Conservation (phyloP, 2,113 vertebrate species). For the Brachyhypopomus gauderio region DNA sequence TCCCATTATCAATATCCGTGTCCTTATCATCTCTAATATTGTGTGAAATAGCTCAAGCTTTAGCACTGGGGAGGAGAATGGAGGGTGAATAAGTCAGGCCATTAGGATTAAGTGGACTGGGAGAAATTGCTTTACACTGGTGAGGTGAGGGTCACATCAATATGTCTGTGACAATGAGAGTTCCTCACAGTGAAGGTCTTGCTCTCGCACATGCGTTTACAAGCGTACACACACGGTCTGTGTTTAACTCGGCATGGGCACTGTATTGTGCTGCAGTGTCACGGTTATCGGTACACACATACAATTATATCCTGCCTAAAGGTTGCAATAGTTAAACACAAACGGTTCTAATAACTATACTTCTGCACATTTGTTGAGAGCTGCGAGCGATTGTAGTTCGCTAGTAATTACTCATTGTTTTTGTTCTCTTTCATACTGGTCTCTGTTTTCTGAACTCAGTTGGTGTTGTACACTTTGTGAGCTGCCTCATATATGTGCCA, state of each 20-base stretch:
- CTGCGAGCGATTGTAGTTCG: neutral
- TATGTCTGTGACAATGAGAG: conserved; percentile 37
- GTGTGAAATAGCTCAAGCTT: conserved; percentile 60
- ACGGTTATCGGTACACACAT: neutral
- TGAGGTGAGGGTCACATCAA: conserved; percentile 45
- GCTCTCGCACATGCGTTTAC: neutral
- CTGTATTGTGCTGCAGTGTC: conserved; percentile 8
- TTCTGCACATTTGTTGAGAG: neutral
- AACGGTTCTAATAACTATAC: neutral
- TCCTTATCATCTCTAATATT: conserved; percentile 48
- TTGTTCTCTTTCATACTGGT: neutral
- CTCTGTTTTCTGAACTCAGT: neutral
- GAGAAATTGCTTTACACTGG: conserved; percentile 43
- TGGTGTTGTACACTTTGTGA: conserved; percentile 17
- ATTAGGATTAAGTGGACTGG: conserved; percentile 59
- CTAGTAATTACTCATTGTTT: neutral
- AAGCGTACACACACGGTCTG: conserved; percentile 2
- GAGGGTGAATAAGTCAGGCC: conserved; percentile 55
- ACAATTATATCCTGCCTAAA: conserved; percentile 4
- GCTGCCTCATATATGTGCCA: conserved; percentile 37
- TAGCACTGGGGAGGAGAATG: conserved; percentile 41
- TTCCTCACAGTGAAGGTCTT: conserved; percentile 29
- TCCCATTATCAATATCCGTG: conserved; percentile 52
- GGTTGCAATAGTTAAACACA: neutral
- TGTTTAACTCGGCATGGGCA: neutral